These are phyloP conservation scores for Bombus waltoni DNA, from an alignment of 1,140 invertebrate genomes.

Conservation along the genomic window DNA sequence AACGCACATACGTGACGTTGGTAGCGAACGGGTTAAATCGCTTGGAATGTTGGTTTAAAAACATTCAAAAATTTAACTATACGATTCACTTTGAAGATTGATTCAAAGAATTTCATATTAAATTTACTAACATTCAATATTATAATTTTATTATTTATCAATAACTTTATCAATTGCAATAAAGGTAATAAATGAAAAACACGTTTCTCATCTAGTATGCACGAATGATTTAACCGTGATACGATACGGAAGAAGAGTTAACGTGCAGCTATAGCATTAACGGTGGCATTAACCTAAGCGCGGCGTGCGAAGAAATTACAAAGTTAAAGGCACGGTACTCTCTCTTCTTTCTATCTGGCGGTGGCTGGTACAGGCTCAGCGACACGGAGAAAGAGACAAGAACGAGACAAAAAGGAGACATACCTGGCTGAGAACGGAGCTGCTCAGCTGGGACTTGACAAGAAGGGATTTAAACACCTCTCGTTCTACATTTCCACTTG, in stretches of 20 bases:
- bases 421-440: conserved; percentile 84
- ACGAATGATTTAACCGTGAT: background rate
- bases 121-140: background rate
- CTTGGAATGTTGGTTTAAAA: background rate
- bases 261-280: background rate
- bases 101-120: background rate
- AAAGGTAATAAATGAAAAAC: background rate
- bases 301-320: conserved; percentile 32
- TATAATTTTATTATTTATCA: background rate
- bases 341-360: background rate
- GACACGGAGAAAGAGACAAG: conserved; percentile 20
- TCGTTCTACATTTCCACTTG: conserved; percentile 85
- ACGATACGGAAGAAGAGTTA: conserved; percentile 24
- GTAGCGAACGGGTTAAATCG: background rate
- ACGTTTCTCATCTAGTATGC: background rate
- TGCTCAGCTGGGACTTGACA: conserved; percentile 85
- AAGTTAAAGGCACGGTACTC: background rate
- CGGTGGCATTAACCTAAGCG: conserved; percentile 18
- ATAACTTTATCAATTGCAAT: background rate
- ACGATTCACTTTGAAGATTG: background rate
- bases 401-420: conserved; percentile 29
- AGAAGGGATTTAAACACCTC: conserved; percentile 86
- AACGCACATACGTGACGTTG: too few relatives aligned
- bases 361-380: background rate
- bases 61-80: background rate